Evolutionary conservation across 2,113 vertebrate species (phyloP).

Genomic region (Sander vitreus): DNA sequence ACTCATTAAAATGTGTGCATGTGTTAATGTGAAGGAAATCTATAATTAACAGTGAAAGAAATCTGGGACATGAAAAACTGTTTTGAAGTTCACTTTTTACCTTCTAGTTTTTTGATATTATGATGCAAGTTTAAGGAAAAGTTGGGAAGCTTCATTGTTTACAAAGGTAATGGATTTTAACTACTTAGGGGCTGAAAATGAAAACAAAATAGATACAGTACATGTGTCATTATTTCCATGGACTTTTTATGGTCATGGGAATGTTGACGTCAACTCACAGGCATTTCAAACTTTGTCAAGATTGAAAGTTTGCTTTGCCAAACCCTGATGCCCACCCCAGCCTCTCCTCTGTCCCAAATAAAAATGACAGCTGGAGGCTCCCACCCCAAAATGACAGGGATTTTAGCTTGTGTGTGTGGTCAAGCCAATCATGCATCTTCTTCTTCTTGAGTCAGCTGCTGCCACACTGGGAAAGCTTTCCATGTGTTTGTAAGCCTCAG

Average conservation of each 20-base stretch:
- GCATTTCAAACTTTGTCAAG: constrained; percentile 35
- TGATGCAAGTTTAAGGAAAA: background rate
- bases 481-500: constrained; percentile 59
- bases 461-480: constrained; percentile 28
- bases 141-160: background rate
- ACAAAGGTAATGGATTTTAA: background rate
- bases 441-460: constrained; percentile 64
- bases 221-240: no score
- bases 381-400: constrained; percentile 17
- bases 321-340: constrained; percentile 44
- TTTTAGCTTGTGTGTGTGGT: constrained; percentile 49
- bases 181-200: background rate
- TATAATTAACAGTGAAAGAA: constrained; percentile 26
- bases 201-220: background rate
- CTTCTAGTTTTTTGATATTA: background rate
- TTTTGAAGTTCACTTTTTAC: background rate
- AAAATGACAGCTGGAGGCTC: constrained; percentile 67
- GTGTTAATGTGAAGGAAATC: constrained; percentile 20
- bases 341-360: constrained; percentile 37
- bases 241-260: background rate
- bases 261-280: background rate
- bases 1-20: constrained; percentile 31
- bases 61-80: background rate
- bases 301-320: constrained; percentile 49
- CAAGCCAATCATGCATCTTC: constrained; percentile 9